These are phyloP conservation scores for Anaspis maculata DNA, from an alignment of 2,888 invertebrate species.

Conservation along the genomic window DNA sequence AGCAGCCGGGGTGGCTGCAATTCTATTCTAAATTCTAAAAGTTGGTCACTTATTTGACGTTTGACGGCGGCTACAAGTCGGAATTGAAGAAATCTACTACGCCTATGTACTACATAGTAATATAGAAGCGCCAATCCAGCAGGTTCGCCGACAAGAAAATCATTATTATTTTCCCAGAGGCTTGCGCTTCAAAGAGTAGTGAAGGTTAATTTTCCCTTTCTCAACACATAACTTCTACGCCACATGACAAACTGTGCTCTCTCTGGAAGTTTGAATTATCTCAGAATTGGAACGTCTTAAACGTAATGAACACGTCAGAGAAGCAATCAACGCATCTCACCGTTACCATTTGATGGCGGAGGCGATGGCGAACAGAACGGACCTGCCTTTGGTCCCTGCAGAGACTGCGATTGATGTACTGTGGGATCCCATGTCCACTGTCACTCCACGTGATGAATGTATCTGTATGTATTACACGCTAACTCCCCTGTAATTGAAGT, in stretches of 20 bases:
- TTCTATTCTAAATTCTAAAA: no score
- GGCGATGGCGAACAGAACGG: background rate
- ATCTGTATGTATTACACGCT: slow-evolving; percentile 8
- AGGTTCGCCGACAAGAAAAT: no score
- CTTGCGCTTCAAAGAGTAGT: background rate
- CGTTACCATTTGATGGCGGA: slow-evolving; percentile 24
- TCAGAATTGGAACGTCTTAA: slow-evolving; percentile 26
- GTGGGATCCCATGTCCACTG: slow-evolving; percentile 20
- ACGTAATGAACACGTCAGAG: slow-evolving; percentile 31
- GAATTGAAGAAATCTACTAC: no score
- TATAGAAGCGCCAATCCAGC: no score
- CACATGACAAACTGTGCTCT: slow-evolving; percentile 18
- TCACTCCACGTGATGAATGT: slow-evolving; percentile 18
- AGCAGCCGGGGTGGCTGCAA: no score
- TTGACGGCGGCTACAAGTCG: no score
- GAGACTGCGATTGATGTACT: slow-evolving; percentile 20
- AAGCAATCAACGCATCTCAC: slow-evolving; percentile 32
- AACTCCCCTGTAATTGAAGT: slow-evolving; percentile 5
- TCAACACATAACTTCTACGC: slow-evolving; percentile 11
- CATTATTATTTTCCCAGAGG: no score
- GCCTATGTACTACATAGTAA: no score
- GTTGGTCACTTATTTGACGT: no score
- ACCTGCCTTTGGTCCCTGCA: slow-evolving; percentile 11
- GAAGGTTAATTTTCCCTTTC: slow-evolving; percentile 13
- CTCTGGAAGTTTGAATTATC: slow-evolving; percentile 24